A percentile compares a stretch with the other conserved stretches of the same genome.
Conservation (phyloP, 2,888 invertebrate species). For the Chromoteleia sp. region DNA sequence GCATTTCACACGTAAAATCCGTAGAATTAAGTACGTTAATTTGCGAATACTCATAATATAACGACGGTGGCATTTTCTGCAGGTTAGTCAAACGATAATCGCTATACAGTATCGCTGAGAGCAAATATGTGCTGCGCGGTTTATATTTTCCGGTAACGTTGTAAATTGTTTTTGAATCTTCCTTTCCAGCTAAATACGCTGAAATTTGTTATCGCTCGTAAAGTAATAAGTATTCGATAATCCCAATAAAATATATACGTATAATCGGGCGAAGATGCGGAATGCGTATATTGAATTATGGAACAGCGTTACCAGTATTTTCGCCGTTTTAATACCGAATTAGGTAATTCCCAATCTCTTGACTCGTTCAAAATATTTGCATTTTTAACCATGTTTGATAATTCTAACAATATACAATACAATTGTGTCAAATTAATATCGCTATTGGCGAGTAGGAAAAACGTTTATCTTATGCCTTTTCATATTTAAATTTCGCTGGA, state of each 20-base stretch:
- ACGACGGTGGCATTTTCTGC: conserved; percentile 16
- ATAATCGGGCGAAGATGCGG: not conserved
- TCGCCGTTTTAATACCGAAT: not conserved
- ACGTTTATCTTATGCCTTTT: too few species aligned
- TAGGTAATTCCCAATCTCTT: too few species aligned
- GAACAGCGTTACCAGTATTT: conserved; percentile 2
- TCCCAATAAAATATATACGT: conserved; percentile 10
- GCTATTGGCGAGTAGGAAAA: too few species aligned
- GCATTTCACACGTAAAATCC: conserved; percentile 27
- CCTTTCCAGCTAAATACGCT: conserved; percentile 14
- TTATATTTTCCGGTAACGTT: conserved; percentile 42
- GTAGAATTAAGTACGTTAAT: conserved; percentile 37
- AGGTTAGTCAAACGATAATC: conserved; percentile 33
- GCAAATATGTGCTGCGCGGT: conserved; percentile 19
- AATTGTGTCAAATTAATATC: too few species aligned
- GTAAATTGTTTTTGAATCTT: conserved; percentile 52
- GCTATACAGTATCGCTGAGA: conserved; percentile 17
- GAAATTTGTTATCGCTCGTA: conserved; percentile 37
- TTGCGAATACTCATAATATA: conserved; percentile 42
- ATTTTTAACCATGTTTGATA: too few species aligned
- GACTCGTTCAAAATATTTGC: too few species aligned
- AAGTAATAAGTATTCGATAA: conserved; percentile 26
- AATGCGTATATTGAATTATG: conserved; percentile 15
- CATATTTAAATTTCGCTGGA: too few species aligned
- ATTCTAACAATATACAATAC: too few species aligned